Base-by-base conservation (phyloP, 2,797 vertebrate genomes). In the Echiichthys vipera region DNA sequence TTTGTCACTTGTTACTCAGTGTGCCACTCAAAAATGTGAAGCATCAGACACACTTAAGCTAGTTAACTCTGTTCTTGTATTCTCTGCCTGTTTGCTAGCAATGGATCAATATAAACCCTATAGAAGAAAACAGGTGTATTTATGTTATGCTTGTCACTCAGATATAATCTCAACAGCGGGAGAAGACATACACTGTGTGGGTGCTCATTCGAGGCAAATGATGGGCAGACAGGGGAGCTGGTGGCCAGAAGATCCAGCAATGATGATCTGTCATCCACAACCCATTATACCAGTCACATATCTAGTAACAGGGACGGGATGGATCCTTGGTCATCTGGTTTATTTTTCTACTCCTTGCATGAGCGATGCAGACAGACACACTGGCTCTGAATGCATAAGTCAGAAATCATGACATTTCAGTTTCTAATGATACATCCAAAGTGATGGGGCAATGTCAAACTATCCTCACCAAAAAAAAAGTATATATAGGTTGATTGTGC, bases 191-290 rank as follows among this genome's bases (percentile, higher is more conserved):
- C 14, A 67, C 36, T 81, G 54, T 78, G 83, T 82, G 83, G 58
- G 58, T 65, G 53, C 59, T 68, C 25, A 71, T 74, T 17, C 10
- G 63, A 77, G 53, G 65, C n/a, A 34, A 20, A 32, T 81, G 86
- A 90, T 70, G 81, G 84, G 76, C 86, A 88, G 82, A 75, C 55
- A 40, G 64, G 75, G 74, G 76, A 83, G 74, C 66, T 70, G 61
- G 78, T 86, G 78, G 65, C 82, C 70, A 58, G 51, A 34, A 62
- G 54, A 81, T 72, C 43, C 63, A 62, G 70, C 71, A 29, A 61
- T 77, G 87, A 80, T 75, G 79, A 85, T 88, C 61, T 76, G 83
- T 88, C 88, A 87, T 70, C 83, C 59, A 25, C 70, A 74, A 53
- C 63, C 84, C 65, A 87, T 89, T 84, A 84, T 69, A 76, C 40